Base-by-base conservation (phyloP, 2,888 invertebrate genomes). In the Eurytoma californica region DNA sequence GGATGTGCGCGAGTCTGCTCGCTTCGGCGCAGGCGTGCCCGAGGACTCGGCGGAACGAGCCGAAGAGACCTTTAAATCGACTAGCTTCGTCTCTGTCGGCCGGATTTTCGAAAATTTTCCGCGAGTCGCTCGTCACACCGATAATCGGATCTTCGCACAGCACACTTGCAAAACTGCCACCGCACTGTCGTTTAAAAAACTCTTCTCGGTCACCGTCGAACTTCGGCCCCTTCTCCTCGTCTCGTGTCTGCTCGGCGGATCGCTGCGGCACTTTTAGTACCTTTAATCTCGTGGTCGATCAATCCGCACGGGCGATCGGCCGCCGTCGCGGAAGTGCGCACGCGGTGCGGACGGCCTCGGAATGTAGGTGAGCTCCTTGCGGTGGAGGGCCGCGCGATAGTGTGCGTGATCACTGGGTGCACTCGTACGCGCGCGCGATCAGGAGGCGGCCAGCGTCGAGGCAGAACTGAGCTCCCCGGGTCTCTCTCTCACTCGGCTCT, bases 391-490 rank as follows among this genome's bases (percentile, higher is more conserved):
- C 61, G 49, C 61, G 61, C 28, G 13, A 13, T 14, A 18, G 14
- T 60, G 18, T 49, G 14, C 24, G 9, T 24, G 24, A 47, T 13
- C n/a, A 18, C 24, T 9, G 14, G 16, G 58, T 20, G 61, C 74
- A 69, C 79, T 70, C 70, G 72, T 47, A 53, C 28, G 24, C 75
- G 72, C 76, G 28, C 76, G 72, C 80, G 76, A 80, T 67, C 57
- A 63, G 49, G 58, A 80, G 49, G 55, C 80, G 73, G 77, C 77
- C 80, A 77, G 74, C 80, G 80, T 81, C 81, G 78, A 76, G 81
- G 78, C 81, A 76, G 68, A 76, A 81, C 81, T 81, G 81, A 75
- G 39, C 39, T 70, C 76, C 60, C 77, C 55, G 69, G 65, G 57
- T 63, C 49, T 58, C 76, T 74, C 69, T 60, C 49, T 20, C 39